These are phyloP conservation scores for Hydra vulgaris DNA, from an alignment of 30 jellyfish, hydroid and myxozoan species.

Conservation along the genomic window DNA sequence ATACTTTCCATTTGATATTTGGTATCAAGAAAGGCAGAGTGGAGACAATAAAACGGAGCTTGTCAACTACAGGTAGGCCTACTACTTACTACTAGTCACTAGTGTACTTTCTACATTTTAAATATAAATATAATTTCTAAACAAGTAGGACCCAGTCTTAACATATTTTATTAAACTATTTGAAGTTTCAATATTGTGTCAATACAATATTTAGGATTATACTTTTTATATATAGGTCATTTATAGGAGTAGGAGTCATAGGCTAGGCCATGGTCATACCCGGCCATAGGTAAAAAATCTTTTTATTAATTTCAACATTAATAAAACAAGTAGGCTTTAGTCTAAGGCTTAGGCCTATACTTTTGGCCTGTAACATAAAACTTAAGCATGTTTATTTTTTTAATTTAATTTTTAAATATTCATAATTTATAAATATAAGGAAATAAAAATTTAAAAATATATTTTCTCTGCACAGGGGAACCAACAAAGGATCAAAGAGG, in stretches of 20 bases:
- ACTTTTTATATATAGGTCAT: background rate
- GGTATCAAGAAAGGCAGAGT: background rate
- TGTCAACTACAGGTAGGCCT: background rate
- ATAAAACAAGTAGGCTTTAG: background rate
- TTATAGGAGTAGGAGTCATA: background rate
- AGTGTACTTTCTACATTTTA: no score
- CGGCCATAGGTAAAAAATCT: background rate
- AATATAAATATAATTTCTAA: background rate
- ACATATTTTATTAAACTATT: background rate
- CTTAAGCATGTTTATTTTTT: background rate
- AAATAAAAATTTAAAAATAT: no score
- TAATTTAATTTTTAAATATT: no score
- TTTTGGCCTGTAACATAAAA: background rate
- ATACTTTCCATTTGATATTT: background rate
- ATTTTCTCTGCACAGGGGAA: background rate
- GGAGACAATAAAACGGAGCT: background rate
- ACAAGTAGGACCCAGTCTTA: background rate
- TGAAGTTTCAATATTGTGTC: background rate
- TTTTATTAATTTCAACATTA: no score
- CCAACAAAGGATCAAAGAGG: background rate
- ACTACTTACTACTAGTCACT: no score
- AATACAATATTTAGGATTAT: background rate
- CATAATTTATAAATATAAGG: no score
- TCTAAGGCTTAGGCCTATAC: background rate
- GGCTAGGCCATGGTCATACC: no score